A percentile compares a stretch with the other conserved stretches of the same genome.
phyloP scores from a whole-genome alignment of 2,113 vertebrate species.

The Regulus satrapa region DNA sequence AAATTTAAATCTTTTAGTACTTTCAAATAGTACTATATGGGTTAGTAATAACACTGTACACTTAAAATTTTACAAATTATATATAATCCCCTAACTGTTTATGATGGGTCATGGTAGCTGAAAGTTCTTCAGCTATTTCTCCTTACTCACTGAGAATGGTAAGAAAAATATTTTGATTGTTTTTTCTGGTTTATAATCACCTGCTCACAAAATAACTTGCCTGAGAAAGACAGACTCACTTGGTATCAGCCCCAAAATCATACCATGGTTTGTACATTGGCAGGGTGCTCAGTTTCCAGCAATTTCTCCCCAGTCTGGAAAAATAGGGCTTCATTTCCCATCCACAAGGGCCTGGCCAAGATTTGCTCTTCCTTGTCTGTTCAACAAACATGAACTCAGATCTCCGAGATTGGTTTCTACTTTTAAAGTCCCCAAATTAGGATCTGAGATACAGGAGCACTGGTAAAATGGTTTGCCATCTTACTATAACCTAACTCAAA shows the following conservation, averaged over 20 bases:
- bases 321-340: neutral
- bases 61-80: neutral
- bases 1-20: neutral
- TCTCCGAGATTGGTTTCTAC: neutral
- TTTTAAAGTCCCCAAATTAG: neutral
- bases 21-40: neutral
- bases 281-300: neutral
- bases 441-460: neutral
- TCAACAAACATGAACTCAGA: neutral
- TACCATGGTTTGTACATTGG: neutral
- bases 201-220: neutral
- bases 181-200: neutral
- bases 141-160: neutral
- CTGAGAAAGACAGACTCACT: neutral
- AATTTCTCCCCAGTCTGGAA: neutral
- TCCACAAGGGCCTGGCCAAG: neutral
- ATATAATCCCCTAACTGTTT: neutral
- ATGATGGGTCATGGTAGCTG: neutral
- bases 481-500: neutral
- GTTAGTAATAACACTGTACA: neutral
- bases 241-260: neutral
- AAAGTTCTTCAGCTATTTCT: neutral
- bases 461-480: neutral
- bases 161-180: neutral
- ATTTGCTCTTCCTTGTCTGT: neutral